phyloP scores from a whole-genome alignment of 2,113 vertebrate species.

The Xenopus borealis region DNA sequence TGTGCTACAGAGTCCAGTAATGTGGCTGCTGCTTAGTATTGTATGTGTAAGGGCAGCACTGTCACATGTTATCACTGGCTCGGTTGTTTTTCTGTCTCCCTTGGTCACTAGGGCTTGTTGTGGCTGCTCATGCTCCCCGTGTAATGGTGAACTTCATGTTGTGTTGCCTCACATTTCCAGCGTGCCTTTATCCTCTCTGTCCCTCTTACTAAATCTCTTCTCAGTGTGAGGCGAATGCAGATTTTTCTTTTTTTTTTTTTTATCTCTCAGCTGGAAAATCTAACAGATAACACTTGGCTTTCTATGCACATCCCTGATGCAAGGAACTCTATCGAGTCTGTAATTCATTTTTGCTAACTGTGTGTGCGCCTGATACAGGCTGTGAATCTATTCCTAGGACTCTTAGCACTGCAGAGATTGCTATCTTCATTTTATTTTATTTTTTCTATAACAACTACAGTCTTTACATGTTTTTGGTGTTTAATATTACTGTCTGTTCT shows the following conservation, averaged over 20 bases:
- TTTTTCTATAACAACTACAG: neutral
- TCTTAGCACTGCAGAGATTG: neutral
- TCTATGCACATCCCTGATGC: conserved; percentile 4
- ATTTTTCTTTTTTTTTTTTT: neutral
- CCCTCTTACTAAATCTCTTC: neutral
- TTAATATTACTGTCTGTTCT: neutral
- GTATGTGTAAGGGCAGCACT: too few relatives aligned
- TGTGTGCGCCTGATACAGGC: neutral
- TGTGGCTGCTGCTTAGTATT: too few relatives aligned
- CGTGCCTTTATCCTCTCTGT: neutral
- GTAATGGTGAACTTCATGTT: neutral
- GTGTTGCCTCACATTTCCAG: neutral
- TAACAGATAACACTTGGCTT: conserved; percentile 7
- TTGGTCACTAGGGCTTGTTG: too few relatives aligned
- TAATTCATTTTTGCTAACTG: neutral
- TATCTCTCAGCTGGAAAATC: neutral
- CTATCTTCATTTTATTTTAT: too few relatives aligned
- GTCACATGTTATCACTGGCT: too few relatives aligned
- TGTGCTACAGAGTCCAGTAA: too few relatives aligned
- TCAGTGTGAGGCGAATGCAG: conserved; percentile 22
- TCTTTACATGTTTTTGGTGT: neutral
- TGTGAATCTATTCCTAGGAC: neutral
- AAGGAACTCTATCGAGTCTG: conserved; percentile 5
- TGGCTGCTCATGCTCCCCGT: too few relatives aligned
- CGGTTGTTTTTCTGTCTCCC: too few relatives aligned